Conservation (phyloP, 2,888 invertebrate genomes). For the Xylophagus ater region DNA sequence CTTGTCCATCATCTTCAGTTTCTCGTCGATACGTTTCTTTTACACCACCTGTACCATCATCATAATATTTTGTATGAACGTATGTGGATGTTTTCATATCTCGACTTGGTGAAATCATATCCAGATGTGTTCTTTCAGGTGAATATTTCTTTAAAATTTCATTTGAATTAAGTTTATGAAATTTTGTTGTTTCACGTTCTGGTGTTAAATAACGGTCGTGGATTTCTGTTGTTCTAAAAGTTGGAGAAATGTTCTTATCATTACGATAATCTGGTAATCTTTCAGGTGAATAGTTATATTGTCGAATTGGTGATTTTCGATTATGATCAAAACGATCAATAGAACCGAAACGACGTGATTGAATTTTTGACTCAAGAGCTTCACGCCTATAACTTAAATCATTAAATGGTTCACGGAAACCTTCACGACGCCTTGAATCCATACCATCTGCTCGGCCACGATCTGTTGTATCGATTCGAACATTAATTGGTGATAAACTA, state of each 20-base stretch:
- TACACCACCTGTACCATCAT: constrained; percentile 43
- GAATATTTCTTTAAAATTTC: constrained; percentile 31
- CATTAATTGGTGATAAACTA: constrained; percentile 43
- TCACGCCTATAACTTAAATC: constrained; percentile 63
- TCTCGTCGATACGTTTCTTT: constrained; percentile 41
- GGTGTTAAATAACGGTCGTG: constrained; percentile 22
- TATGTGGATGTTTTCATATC: constrained; percentile 30
- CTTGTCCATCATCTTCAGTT: constrained; percentile 36
- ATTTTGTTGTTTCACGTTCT: constrained; percentile 26
- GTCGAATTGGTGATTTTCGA: constrained; percentile 31
- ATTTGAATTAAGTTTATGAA: constrained; percentile 27
- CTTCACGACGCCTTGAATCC: constrained; percentile 47
- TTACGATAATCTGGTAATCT: constrained; percentile 37
- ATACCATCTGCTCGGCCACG: constrained; percentile 56
- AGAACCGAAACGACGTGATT: constrained; percentile 44
- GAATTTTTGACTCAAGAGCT: constrained; percentile 62
- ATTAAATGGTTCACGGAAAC: constrained; percentile 24
- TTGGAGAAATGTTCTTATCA: constrained; percentile 34
- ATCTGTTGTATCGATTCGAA: constrained; percentile 20
- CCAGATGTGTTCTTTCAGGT: constrained; percentile 29
- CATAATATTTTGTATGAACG: constrained; percentile 34
- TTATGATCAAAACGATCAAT: constrained; percentile 39
- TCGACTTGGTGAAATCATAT: constrained; percentile 28
- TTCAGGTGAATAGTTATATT: constrained; percentile 34
- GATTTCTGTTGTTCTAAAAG: constrained; percentile 39